Conservation (phyloP, 2,888 invertebrate genomes). For the Chrysotoxum bicinctum region DNA sequence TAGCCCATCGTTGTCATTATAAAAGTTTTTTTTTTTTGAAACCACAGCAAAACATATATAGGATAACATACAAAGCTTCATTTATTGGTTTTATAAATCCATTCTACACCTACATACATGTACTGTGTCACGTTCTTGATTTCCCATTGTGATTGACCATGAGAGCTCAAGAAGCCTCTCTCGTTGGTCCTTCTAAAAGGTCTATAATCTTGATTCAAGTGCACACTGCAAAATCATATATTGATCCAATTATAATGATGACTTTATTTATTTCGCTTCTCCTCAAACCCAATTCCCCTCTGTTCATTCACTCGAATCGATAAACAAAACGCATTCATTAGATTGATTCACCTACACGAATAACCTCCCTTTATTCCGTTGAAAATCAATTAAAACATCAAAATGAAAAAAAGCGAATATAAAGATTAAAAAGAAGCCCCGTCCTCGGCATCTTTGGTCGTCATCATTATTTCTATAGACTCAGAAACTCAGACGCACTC, state of each 20-base stretch:
- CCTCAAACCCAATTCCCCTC: neutral
- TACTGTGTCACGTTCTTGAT: slow-evolving; percentile 11
- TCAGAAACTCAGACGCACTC: slow-evolving; percentile 49
- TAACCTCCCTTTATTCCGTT: neutral
- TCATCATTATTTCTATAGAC: slow-evolving; percentile 8
- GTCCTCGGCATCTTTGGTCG: neutral
- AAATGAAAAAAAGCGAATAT: neutral
- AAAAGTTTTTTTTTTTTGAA: neutral
- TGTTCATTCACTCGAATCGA: slow-evolving; percentile 14
- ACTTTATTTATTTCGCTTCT: slow-evolving; percentile 2
- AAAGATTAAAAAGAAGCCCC: neutral
- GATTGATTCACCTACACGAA: neutral
- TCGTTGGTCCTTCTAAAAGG: neutral
- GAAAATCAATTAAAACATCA: slow-evolving; percentile 29
- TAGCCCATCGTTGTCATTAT: neutral
- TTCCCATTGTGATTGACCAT: slow-evolving; percentile 1
- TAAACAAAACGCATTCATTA: slow-evolving; percentile 20
- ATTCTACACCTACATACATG: neutral
- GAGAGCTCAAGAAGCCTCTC: slow-evolving; percentile 4
- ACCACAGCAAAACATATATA: neutral
- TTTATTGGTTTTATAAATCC: neutral
- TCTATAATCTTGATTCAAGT: neutral
- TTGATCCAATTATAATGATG: slow-evolving; percentile 35
- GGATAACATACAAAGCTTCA: neutral
- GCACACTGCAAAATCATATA: neutral